phyloP scores from a whole-genome alignment of 1,140 invertebrate species.

The Dermatophagoides farinae region DNA sequence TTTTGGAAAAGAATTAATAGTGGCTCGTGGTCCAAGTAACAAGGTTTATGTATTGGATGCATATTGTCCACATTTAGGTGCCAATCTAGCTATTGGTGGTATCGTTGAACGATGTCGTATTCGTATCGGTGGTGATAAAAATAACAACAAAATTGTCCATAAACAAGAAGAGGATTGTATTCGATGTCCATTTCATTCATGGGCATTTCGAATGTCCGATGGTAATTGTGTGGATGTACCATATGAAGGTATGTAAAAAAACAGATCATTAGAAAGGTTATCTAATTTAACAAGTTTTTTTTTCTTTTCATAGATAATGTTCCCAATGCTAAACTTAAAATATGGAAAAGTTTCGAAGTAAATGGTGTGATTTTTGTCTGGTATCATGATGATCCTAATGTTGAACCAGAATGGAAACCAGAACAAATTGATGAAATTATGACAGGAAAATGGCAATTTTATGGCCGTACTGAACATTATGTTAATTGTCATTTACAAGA shows the following conservation, averaged over 20 bases:
- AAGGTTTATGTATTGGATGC: conserved; percentile 50
- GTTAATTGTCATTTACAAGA: conserved; percentile 35
- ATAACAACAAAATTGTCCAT: background rate
- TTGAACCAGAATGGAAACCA: conserved; percentile 45
- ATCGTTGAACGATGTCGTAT: conserved; percentile 33
- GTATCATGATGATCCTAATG: conserved; percentile 53
- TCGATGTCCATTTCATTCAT: conserved; percentile 70
- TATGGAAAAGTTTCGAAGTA: conserved; percentile 42
- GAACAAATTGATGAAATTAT: conserved; percentile 34
- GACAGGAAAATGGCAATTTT: conserved; percentile 38
- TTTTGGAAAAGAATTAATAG: conserved; percentile 49
- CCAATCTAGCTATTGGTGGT: conserved; percentile 56
- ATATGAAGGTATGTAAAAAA: conserved; percentile 27
- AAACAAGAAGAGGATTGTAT: conserved; percentile 39
- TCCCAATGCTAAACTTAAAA: conserved; percentile 30
- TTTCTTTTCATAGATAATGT: background rate
- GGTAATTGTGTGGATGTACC: conserved; percentile 50
- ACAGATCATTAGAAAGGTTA: background rate
- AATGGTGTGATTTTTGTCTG: conserved; percentile 59
- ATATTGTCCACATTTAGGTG: conserved; percentile 72
- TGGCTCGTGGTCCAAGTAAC: conserved; percentile 40
- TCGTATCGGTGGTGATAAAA: background rate
- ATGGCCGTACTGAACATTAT: conserved; percentile 46
- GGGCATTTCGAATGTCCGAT: conserved; percentile 49
- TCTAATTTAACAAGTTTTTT: background rate